Percentiles rank a stretch among this genome's conserved stretches.
phyloP scores from a whole-genome alignment of 1,140 invertebrate species.

The Campoletis sonorensis region DNA sequence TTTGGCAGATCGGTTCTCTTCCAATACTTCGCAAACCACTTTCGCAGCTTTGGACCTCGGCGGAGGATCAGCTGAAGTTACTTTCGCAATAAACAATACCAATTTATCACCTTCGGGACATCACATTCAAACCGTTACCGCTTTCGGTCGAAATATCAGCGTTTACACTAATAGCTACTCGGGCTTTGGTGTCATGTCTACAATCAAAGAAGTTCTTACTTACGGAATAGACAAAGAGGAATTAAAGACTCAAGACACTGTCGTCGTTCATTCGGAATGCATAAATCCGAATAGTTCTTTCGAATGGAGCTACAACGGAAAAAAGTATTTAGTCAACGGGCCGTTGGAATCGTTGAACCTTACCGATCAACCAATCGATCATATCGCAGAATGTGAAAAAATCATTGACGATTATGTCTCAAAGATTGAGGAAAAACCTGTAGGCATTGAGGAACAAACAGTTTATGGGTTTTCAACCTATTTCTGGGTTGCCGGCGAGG shows the following conservation, averaged over 20 bases:
- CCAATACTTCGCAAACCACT: constrained; percentile 74
- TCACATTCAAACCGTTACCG: constrained; percentile 81
- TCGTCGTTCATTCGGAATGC: constrained; percentile 78
- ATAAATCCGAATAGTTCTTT: constrained; percentile 86
- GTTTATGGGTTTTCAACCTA: constrained; percentile 96
- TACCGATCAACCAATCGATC: constrained; percentile 79
- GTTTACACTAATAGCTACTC: constrained; percentile 93
- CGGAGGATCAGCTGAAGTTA: constrained; percentile 95
- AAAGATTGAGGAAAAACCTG: too few species aligned
- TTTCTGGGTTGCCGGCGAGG: constrained; percentile 92
- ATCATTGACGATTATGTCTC: constrained; percentile 80
- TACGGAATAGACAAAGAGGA: constrained; percentile 71
- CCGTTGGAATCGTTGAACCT: constrained; percentile 67
- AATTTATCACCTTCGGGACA: too few species aligned
- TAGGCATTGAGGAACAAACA: too few species aligned
- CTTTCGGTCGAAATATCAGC: constrained; percentile 83
- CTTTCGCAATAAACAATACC: constrained; percentile 59
- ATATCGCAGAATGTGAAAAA: constrained; percentile 80
- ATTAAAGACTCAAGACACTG: background rate
- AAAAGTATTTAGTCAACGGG: constrained; percentile 73
- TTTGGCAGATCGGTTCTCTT: constrained; percentile 82
- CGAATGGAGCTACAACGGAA: constrained; percentile 73
- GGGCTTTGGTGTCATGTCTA: constrained; percentile 92
- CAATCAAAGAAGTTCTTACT: constrained; percentile 86
- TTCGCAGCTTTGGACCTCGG: constrained; percentile 94